Evolutionary conservation across 2,113 vertebrate genomes (phyloP), one percentile per base, ranked within the genome.

Genomic region (Zosterops lateralis): DNA sequence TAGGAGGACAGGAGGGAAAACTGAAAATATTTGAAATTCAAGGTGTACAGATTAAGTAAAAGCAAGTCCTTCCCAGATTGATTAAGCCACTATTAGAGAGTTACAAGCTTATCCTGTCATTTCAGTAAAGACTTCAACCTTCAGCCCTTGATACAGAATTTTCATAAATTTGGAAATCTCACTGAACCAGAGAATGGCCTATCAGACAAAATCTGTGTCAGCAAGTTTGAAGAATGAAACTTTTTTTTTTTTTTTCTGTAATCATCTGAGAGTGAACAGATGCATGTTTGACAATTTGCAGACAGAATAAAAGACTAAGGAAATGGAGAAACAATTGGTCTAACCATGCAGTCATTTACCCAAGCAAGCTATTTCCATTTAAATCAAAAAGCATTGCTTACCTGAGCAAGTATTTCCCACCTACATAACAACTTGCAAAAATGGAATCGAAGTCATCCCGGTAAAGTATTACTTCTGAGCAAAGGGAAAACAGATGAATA

Each of bases 361-460:
- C 72, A 95, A 80, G 75, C 19, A 92, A 81, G 80, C 29, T 90
- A 94, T 91, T 92, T 96, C 82, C 75, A 91, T 95, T 86, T 92
- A 93, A 92, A 95, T 94, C 31, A 80, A 83, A 91, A 93, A 79
- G 13, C 19, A 58, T 51, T 94, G 67, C 93, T 80, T 87, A 94
- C 75, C 64, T 92, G 64, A 93, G 72, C 65, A 90, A 92, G 75
- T 71, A 90, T 80, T 91, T 93, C 25, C 61, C 40, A 90, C 58
- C 71, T 73, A 75, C 64, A 76, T 73, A 93, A 89, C 61, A 83
- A 83, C 53, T 74, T 53, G 26, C 17, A 90, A 79, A 93, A 85
- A 72, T 36, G 15, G 38, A 82, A 79, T n/a, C 21, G 4, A 78
- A 88, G 40, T 74, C n/a, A 51, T 50, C 32, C 38, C 17, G 32